Evolutionary conservation across 37 sponge, comb jelly and placozoan species (phyloP).

Genomic region (Beroe forskalii): DNA sequence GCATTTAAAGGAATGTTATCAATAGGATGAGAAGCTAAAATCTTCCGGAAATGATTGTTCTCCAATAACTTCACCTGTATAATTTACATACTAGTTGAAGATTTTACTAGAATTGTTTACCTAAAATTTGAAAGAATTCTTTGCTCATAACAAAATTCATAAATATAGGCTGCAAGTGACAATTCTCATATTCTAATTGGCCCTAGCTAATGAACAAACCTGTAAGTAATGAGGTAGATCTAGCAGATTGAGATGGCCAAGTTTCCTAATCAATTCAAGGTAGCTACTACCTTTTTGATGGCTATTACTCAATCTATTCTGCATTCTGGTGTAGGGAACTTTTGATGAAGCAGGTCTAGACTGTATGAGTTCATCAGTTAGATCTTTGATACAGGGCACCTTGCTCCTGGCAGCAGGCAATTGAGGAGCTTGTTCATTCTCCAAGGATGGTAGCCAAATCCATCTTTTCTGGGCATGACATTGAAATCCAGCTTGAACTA

Average conservation of each 20-base stretch:
- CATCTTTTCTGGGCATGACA: conserved; percentile 58
- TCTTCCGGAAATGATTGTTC: conserved; percentile 23
- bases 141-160: neutral
- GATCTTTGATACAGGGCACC: conserved; percentile 19
- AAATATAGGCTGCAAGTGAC: too few relatives aligned
- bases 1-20: conserved; percentile 5
- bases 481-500: conserved; percentile 62
- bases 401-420: neutral
- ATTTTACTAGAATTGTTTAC: neutral
- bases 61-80: conserved; percentile 41
- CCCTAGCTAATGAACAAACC: too few relatives aligned
- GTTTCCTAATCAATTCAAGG: conserved; percentile 13
- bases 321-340: neutral
- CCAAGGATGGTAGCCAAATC: conserved; percentile 58
- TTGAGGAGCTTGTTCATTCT: neutral
- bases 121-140: neutral
- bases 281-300: conserved; percentile 28
- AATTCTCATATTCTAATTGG: too few relatives aligned
- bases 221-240: conserved; percentile 57
- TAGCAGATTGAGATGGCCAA: conserved; percentile 52
- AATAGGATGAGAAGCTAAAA: conserved; percentile 23
- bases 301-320: neutral
- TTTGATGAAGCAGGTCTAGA: conserved; percentile 27
- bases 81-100: neutral
- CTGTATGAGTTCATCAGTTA: conserved; percentile 22